These are phyloP conservation scores for Clitarchus hookeri DNA, from an alignment of 2,888 invertebrate species.

Conservation along the genomic window DNA sequence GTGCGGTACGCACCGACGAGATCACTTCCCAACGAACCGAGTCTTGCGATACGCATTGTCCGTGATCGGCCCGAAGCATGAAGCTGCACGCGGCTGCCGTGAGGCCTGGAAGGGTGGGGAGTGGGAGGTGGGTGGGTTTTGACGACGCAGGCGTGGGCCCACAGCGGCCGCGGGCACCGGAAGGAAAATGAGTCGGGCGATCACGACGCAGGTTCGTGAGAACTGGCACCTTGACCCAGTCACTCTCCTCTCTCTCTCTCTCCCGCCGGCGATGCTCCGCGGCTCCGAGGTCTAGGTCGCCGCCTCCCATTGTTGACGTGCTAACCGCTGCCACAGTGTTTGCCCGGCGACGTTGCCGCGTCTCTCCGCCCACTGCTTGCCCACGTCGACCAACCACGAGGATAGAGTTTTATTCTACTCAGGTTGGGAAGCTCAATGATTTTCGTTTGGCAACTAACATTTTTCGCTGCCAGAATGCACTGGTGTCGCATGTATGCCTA, in stretches of 20 bases:
- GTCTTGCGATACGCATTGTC: no score
- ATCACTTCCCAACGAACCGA: no score
- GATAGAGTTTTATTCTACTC: no score
- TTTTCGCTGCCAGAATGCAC: no score
- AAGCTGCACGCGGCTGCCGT: neutral
- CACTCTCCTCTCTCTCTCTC: no score
- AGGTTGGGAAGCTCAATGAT: no score
- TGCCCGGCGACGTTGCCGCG: neutral
- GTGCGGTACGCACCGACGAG: no score
- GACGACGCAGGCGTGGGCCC: no score
- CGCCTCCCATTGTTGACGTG: neutral
- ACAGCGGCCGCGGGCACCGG: neutral
- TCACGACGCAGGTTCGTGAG: neutral
- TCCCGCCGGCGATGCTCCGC: neutral
- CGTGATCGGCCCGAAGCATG: no score
- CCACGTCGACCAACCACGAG: neutral
- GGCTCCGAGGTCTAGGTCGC: neutral
- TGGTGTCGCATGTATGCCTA: no score
- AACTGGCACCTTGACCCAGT: constrained; percentile 2
- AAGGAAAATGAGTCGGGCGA: neutral
- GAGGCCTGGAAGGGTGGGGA: neutral
- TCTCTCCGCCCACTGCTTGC: neutral
- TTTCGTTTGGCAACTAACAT: no score
- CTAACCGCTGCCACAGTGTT: neutral
- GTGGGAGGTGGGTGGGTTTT: neutral